Conservation (phyloP, 1,140 invertebrate genomes). For the Drosophila triauraria region DNA sequence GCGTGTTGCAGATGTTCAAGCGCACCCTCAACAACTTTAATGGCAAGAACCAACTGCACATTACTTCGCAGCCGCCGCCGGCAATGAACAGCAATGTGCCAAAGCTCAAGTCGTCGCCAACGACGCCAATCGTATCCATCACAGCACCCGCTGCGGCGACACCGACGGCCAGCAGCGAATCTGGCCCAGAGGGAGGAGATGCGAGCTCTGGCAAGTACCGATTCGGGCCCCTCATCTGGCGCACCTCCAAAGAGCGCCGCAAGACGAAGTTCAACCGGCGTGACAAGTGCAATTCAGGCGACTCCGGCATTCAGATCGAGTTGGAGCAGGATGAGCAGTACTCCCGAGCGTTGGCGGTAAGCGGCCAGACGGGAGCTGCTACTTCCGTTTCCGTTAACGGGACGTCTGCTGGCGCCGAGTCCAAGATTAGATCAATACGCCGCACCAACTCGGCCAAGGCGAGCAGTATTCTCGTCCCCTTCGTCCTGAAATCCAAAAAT, state of each 20-base stretch:
- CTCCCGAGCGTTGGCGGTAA: conserved; percentile 30
- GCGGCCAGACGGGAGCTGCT: neutral
- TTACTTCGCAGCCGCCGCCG: conserved; percentile 26
- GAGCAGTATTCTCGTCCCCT: conserved; percentile 50
- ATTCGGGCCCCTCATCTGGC: conserved; percentile 90
- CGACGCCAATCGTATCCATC: conserved; percentile 81
- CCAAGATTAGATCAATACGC: conserved; percentile 60
- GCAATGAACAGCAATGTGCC: conserved; percentile 34
- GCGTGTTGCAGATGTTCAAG: conserved; percentile 89
- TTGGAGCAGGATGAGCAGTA: conserved; percentile 85
- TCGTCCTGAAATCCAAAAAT: conserved; percentile 40
- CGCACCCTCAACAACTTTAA: conserved; percentile 88
- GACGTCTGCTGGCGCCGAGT: conserved; percentile 13
- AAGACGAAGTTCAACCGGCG: conserved; percentile 89
- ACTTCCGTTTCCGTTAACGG: conserved; percentile 5
- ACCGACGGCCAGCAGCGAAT: conserved; percentile 8
- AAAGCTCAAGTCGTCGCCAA: conserved; percentile 59
- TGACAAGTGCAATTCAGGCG: conserved; percentile 91
- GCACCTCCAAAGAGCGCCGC: conserved; percentile 90
- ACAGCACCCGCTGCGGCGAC: conserved; percentile 18
- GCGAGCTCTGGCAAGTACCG: conserved; percentile 77
- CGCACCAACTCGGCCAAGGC: conserved; percentile 80
- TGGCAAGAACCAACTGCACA: conserved; percentile 67
- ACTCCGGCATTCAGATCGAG: conserved; percentile 91
- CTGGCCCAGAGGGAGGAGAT: conserved; percentile 27